A percentile compares a stretch with the other conserved stretches of the same genome.
phyloP scores from a whole-genome alignment of 1,140 invertebrate species.

The Aphelenchoides besseyi region DNA sequence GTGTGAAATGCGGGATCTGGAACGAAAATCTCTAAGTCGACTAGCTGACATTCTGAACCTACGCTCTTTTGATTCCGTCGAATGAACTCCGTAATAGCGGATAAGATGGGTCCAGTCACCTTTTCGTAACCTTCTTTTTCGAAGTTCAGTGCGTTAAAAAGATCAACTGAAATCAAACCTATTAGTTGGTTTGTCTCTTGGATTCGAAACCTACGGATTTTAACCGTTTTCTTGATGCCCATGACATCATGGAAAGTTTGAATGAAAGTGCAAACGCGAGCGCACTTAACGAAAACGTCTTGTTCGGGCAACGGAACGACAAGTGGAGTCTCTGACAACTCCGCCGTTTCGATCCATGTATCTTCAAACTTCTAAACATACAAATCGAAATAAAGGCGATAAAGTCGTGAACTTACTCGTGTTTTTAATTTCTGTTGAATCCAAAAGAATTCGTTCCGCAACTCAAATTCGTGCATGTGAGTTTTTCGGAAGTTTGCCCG shows the following conservation, averaged over 20 bases:
- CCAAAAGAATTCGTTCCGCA: background rate
- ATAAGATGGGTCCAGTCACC: background rate
- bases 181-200: background rate
- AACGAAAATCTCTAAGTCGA: too few relatives aligned
- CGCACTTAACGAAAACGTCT: background rate
- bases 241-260: background rate
- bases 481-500: background rate
- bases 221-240: background rate
- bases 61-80: background rate
- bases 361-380: background rate
- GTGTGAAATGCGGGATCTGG: slow-evolving; percentile 9
- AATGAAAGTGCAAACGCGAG: background rate
- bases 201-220: background rate
- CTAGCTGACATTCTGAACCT: too few relatives aligned
- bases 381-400: background rate
- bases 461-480: background rate
- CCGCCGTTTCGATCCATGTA: background rate
- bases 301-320: background rate
- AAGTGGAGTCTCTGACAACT: background rate
- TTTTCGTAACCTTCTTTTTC: background rate
- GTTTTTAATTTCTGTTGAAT: background rate
- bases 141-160: background rate
- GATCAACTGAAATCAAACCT: background rate
- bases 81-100: background rate
- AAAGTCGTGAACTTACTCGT: background rate